phyloP scores from a whole-genome alignment of 2,888 invertebrate species.

The Tridacna crocea region DNA sequence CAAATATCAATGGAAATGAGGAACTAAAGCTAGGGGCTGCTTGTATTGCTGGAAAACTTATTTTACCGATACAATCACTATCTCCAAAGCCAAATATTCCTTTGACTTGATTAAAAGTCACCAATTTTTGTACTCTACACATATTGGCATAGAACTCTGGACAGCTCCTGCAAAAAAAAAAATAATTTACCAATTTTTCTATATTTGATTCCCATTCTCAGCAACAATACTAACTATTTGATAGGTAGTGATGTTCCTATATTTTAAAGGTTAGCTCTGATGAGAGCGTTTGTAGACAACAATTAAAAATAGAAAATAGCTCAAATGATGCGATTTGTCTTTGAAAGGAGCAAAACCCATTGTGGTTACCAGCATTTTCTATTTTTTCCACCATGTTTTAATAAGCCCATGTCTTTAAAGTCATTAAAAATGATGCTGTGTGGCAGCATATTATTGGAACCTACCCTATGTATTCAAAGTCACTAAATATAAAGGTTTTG shows the following conservation, averaged over 20 bases:
- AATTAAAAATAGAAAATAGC: no score
- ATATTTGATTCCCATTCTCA: no score
- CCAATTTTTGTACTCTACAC: slow-evolving; percentile 95
- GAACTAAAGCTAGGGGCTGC: slow-evolving; percentile 94
- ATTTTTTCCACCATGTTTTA: not conserved
- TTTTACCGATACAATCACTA: slow-evolving; percentile 98
- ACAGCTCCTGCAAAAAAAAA: slow-evolving; percentile 83
- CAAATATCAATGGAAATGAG: slow-evolving; percentile 92
- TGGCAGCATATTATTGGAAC: slow-evolving; percentile 58
- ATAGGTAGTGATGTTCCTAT: no score
- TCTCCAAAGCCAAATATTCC: slow-evolving; percentile 99
- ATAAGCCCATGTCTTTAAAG: not conserved
- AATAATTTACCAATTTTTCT: not conserved
- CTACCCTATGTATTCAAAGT: slow-evolving; percentile 97
- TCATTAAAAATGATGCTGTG: not conserved
- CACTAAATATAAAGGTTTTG: slow-evolving; percentile 98
- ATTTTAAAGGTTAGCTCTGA: no score
- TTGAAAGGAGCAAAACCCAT: not conserved
- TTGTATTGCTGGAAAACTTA: slow-evolving; percentile 97
- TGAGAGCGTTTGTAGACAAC: no score
- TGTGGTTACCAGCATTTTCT: not conserved
- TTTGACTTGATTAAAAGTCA: slow-evolving; percentile 98
- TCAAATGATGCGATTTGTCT: no score
- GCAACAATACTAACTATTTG: no score
- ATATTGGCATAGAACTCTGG: slow-evolving; percentile 97